These are phyloP conservation scores for Hemicrepidius hirtus DNA, from an alignment of 2,888 invertebrate genomes.

Conservation along the genomic window DNA sequence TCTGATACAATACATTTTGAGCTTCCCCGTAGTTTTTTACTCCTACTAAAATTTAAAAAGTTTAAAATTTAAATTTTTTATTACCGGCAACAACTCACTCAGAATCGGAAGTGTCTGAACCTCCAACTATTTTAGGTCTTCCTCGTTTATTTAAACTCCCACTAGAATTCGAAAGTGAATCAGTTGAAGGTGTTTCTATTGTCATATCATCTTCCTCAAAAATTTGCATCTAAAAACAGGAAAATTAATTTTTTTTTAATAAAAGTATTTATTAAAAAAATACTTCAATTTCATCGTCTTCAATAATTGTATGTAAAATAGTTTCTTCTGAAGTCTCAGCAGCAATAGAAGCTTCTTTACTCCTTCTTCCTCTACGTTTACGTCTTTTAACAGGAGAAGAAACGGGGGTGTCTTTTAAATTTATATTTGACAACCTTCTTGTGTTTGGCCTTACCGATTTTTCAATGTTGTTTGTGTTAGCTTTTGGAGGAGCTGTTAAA, in stretches of 20 bases:
- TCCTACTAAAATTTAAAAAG: background rate
- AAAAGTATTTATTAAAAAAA: too few relatives aligned
- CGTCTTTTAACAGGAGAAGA: conserved; percentile 12
- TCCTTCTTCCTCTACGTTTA: conserved; percentile 11
- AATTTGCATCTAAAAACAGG: background rate
- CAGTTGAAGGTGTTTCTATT: conserved; percentile 27
- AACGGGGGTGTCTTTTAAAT: background rate
- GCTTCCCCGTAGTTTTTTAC: background rate
- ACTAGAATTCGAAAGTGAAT: conserved; percentile 8
- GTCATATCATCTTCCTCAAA: conserved; percentile 35
- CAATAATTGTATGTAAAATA: conserved; percentile 28
- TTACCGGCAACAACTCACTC: conserved; percentile 45
- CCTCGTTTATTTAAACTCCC: background rate
- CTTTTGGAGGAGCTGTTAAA: too few relatives aligned
- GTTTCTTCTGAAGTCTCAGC: background rate
- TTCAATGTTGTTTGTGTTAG: background rate
- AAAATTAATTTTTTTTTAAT: too few relatives aligned
- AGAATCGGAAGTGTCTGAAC: conserved; percentile 47
- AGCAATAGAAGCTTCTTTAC: background rate
- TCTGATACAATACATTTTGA: conserved; percentile 32
- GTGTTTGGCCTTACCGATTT: background rate
- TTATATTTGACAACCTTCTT: background rate
- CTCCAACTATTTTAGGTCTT: conserved; percentile 18
- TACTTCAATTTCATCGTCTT: conserved; percentile 9
- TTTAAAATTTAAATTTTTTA: too few relatives aligned